Evolutionary conservation across 2,797 vertebrate genomes (phyloP).

Genomic region (Aulostomus chinensis): DNA sequence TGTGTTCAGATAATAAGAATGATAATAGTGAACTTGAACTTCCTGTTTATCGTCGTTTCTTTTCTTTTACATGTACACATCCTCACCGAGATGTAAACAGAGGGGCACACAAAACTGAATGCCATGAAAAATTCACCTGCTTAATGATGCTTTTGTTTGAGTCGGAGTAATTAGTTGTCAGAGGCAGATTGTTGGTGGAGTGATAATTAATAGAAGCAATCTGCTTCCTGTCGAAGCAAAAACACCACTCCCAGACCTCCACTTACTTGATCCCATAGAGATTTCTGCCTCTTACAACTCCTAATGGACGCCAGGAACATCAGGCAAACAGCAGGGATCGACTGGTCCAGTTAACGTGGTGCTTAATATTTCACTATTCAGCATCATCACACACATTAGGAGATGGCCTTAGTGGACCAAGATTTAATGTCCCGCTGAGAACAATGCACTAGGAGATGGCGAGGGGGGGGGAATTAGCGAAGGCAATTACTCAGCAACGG

Average conservation of each 20-base stretch:
- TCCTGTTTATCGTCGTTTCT: not conserved
- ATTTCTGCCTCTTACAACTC: constrained; percentile 29
- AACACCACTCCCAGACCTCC: constrained; percentile 48
- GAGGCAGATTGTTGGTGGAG: constrained; percentile 43
- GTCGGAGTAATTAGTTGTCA: constrained; percentile 53
- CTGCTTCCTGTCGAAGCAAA: constrained; percentile 56
- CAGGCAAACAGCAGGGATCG: constrained; percentile 50
- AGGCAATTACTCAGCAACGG: constrained; percentile 65
- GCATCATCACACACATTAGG: constrained; percentile 56
- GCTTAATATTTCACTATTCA: constrained; percentile 62
- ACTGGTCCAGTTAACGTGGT: constrained; percentile 28
- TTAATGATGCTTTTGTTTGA: constrained; percentile 64
- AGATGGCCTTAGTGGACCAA: constrained; percentile 35
- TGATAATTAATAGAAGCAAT: constrained; percentile 66
- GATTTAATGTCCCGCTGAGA: constrained; percentile 60
- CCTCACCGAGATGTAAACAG: constrained; percentile 18
- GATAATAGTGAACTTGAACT: too few relatives aligned
- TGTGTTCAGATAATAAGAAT: too few relatives aligned
- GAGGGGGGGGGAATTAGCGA: constrained; percentile 55
- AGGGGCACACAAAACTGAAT: constrained; percentile 26
- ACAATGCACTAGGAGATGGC: constrained; percentile 56
- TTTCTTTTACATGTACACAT: not conserved
- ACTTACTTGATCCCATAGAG: constrained; percentile 46
- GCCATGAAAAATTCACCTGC: constrained; percentile 61
- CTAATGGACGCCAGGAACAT: constrained; percentile 43